Evolutionary conservation across 2,797 vertebrate species (phyloP), one percentile per base, ranked within the genome.

Genomic region (Melanotaenia nigrans): DNA sequence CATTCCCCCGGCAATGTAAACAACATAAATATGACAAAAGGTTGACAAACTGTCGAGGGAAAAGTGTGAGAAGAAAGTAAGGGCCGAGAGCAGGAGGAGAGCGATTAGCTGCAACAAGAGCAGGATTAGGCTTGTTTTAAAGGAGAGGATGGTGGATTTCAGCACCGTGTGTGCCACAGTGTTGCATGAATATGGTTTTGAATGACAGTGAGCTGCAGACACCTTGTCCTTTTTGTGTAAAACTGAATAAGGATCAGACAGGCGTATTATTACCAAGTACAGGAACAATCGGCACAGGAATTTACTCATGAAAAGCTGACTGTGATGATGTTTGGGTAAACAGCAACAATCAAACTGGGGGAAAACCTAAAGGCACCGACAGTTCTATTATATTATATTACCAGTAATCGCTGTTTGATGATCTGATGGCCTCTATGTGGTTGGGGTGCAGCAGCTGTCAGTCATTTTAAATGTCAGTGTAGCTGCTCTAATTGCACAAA

Each of bases 41-140:
- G 62, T 20, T 58, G 51, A 73, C 66, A 75, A 78, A 85, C 73
- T 76, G 67, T 47, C 13, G 2, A 16, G 61, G 20, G 40, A 12
- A 82, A 80, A 65, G 60, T 51, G 57, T 49, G 54, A 66, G 58
- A 65, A 40, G 32, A 61, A 63, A 61, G 22, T 65, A 65, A 75
- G 59, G 16, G 38, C 65, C 58, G 42, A 73, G 51, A 65, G 47
- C 13, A 9, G 74, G 49, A 72, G 68, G 55, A 65, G 68, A 77
- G 68, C 22, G 56, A 84, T 80, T 78, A 83, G 75, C 56, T 61
- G 77, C 82, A 85, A 87, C 75, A 85, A 85, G 68, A 77, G 75
- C 64, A 38, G 80, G 85, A 87, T 83, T 86, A 87, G 77, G 49
- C 63, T 85, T 81, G 75, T 80, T 87, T 84, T 69, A 78, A 81